Evolutionary conservation across 2,797 vertebrate species (phyloP).

Genomic region (Ctenosaura bakeri): DNA sequence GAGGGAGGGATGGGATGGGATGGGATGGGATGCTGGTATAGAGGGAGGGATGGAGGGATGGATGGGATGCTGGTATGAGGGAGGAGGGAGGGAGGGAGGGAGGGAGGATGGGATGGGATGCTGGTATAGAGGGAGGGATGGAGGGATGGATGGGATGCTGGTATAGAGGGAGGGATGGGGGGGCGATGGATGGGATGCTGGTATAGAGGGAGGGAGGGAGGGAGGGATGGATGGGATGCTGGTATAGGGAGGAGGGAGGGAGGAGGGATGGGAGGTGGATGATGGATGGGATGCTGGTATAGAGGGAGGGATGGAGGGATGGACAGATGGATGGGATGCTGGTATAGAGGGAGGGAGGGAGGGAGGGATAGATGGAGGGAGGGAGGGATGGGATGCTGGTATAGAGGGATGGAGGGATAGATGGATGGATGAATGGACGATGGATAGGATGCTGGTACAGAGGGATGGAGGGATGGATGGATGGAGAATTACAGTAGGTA

Average conservation of each 20-base stretch:
- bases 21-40: no score
- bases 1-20: neutral
- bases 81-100: neutral
- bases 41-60: neutral
- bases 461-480: neutral
- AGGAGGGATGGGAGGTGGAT: neutral
- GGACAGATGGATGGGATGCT: neutral
- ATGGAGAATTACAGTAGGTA: no score
- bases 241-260: neutral
- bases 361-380: neutral
- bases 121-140: neutral
- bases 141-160: neutral
- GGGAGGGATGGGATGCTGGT: no score
- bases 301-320: neutral
- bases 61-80: neutral
- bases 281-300: neutral
- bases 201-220: neutral
- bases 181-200: neutral
- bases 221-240: neutral
- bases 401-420: neutral
- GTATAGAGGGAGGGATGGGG: no score
- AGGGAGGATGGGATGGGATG: neutral
- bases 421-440: no score
- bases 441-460: no score
- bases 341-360: no score